Conservation (phyloP, 1,140 invertebrate species). For the Cardiocondyla obscurior region DNA sequence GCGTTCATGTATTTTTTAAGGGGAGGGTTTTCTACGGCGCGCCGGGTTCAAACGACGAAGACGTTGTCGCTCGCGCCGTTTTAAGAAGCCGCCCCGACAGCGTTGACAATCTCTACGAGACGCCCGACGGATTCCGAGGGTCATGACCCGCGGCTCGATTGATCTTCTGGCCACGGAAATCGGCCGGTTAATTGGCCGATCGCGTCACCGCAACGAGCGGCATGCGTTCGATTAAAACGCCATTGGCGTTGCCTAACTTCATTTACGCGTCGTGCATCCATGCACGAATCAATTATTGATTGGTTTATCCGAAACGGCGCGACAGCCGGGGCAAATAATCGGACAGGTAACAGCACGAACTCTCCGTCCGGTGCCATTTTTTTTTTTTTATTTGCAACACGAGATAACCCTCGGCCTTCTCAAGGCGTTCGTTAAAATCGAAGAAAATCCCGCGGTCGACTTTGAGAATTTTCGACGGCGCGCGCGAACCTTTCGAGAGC, state of each 20-base stretch:
- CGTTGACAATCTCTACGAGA: no score
- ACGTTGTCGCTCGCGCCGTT: no score
- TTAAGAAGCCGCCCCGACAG: no score
- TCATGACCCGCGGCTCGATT: background rate
- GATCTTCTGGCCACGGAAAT: constrained; percentile 3
- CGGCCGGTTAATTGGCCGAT: constrained; percentile 11
- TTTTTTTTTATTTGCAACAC: no score
- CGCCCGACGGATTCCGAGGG: background rate
- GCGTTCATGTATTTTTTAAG: no score
- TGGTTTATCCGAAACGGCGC: constrained; percentile 10
- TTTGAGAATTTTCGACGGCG: no score
- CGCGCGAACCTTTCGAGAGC: no score
- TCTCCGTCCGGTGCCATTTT: background rate
- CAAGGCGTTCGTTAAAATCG: background rate
- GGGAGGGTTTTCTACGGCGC: no score
- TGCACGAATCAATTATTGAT: constrained; percentile 51
- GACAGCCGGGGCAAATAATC: background rate
- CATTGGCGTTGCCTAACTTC: constrained; percentile 33
- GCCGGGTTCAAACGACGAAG: no score
- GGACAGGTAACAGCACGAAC: background rate
- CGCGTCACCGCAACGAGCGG: background rate
- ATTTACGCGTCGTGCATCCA: constrained; percentile 18
- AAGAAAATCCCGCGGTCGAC: background rate
- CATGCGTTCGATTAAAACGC: constrained; percentile 39
- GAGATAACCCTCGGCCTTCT: no score